phyloP scores from a whole-genome alignment of 2,113 vertebrate genomes.

The Herpetotheres cachinnans region DNA sequence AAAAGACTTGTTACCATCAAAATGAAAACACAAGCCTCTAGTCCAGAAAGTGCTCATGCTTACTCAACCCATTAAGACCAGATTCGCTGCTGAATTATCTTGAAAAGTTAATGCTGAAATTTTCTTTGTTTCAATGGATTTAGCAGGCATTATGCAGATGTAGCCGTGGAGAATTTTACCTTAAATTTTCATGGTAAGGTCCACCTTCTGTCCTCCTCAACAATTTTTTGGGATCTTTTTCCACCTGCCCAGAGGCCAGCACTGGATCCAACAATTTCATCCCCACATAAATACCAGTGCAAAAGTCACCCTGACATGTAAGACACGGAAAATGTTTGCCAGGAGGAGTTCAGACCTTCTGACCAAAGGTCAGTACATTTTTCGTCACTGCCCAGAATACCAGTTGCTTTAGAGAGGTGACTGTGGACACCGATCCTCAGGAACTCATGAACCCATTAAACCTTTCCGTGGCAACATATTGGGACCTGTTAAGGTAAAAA shows the following conservation, averaged over 20 bases:
- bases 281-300: background rate
- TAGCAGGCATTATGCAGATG: background rate
- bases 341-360: background rate
- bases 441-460: conserved; percentile 29
- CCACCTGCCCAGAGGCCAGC: background rate
- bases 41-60: background rate
- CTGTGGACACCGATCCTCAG: background rate
- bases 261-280: background rate
- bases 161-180: background rate
- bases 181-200: background rate
- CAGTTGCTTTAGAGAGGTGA: background rate
- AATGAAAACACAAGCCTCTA: background rate
- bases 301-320: background rate
- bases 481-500: background rate
- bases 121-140: background rate
- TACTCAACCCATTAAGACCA: background rate
- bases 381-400: background rate
- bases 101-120: background rate
- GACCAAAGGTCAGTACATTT: background rate
- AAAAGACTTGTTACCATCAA: background rate
- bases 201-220: background rate
- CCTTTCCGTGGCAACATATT: conserved; percentile 54
- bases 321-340: background rate
- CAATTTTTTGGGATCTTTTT: background rate
- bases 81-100: background rate